Conservation (phyloP, 2,888 invertebrate species). For the Cheiracanthium punctorium region DNA sequence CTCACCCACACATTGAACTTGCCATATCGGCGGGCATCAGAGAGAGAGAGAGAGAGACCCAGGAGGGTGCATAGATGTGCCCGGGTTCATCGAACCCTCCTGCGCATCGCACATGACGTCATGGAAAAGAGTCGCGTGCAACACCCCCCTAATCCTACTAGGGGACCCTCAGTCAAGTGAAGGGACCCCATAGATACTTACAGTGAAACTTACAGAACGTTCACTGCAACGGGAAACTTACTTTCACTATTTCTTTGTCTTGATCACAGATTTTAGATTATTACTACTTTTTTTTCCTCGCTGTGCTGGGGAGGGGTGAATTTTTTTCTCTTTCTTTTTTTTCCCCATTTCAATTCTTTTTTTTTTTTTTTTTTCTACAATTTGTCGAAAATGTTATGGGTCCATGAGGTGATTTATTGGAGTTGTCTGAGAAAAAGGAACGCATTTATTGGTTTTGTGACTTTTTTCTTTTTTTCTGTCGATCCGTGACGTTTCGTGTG, state of each 20-base stretch:
- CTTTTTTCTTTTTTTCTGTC: background rate
- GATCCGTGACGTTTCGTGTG: background rate
- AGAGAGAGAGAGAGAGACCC: background rate
- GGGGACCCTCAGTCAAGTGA: constrained; percentile 63
- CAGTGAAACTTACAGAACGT: constrained; percentile 46
- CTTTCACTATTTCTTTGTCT: constrained; percentile 27
- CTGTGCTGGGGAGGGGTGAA: background rate
- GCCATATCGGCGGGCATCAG: background rate
- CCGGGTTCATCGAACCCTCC: constrained; percentile 60
- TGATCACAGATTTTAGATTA: constrained; percentile 14
- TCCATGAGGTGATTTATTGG: constrained; percentile 60
- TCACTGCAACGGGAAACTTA: constrained; percentile 44
- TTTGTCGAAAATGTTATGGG: constrained; percentile 57
- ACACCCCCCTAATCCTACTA: constrained; percentile 45
- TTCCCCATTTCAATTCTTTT: too few species aligned
- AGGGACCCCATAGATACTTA: constrained; percentile 57
- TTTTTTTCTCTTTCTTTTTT: constrained; percentile 25
- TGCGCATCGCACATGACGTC: constrained; percentile 59
- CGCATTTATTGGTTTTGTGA: background rate
- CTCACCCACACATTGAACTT: background rate
- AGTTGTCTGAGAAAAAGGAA: background rate
- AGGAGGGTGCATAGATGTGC: constrained; percentile 7
- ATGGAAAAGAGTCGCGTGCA: constrained; percentile 60
- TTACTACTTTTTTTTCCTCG: constrained; percentile 14
- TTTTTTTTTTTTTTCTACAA: constrained; percentile 52